Base-by-base conservation (phyloP, 2,113 vertebrate genomes). In the Coreoperca whiteheadi region DNA sequence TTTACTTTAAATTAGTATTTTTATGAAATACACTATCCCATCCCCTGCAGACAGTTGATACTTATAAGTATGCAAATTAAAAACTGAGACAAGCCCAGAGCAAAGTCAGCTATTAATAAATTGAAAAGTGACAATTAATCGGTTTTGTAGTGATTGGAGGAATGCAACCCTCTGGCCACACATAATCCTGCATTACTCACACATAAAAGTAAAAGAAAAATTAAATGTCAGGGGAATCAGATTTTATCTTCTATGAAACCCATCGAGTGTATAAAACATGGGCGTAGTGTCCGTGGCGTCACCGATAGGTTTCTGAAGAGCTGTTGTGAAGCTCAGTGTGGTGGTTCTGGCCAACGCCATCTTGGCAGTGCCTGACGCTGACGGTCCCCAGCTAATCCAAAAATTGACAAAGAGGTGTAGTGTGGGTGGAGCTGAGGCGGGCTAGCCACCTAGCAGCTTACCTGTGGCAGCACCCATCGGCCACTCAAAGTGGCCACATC, bases 21-120 rank as follows among this genome's bases (percentile, higher is more conserved):
- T 59, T 54, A 70, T 4, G 43, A 2, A 51, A 34, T 20, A n/a
- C 8, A 30, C 28, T 39, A 1, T 37, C 18, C 21, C 15, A 43
- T 25, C 15, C 11, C 50, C 12, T 46, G 30, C 53, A 67, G 48
- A 53, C 28, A 70, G 9, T 23, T 41, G 43, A 54, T 48, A 56
- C 25, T 51, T 39, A 43, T 51, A 50, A 54, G 12, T 39, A 32
- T 72, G 30, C 43, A 68, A 21, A 41, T 28, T 3, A 56, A 64
- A 85, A 39, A 50, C 8, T 74, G 14, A 53, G 14, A 71, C 70
- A 75, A 75, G 18, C 70, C 37, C 65, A 20, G 32, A 66, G 51
- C 34, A 43, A 43, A 32, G 30, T 25, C 46, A 25, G 4, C 3
- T 3, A 50, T 51, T 65, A 43, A 74, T 46, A 32, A 74, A 73